Percentiles rank a stretch among this genome's conserved stretches.
Evolutionary conservation across 2,888 invertebrate species (phyloP).

Genomic region (Adineta ricciae): DNA sequence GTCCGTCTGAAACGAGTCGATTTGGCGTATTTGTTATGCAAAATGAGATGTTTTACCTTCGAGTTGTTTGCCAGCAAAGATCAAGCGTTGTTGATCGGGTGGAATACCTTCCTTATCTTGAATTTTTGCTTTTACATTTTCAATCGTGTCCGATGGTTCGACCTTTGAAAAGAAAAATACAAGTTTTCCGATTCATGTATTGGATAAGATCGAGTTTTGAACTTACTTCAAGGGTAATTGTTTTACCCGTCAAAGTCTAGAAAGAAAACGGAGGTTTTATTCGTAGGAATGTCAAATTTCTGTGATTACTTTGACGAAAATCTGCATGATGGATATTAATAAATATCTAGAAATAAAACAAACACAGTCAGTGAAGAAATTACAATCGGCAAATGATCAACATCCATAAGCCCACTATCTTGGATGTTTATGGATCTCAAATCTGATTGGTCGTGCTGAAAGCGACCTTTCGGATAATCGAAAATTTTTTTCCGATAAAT

Average conservation of each 20-base stretch:
- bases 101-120: constrained; percentile 18
- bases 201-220: neutral
- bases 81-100: constrained; percentile 20
- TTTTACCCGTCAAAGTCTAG: constrained; percentile 5
- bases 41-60: neutral
- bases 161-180: neutral
- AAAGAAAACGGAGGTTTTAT: neutral
- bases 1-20: neutral
- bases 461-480: neutral
- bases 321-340: neutral
- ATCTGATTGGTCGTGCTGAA: neutral
- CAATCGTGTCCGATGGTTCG: neutral
- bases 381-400: neutral
- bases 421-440: neutral
- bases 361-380: neutral
- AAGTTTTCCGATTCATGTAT: neutral
- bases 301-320: neutral
- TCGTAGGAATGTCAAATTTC: neutral
- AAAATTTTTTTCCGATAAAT: neutral
- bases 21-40: no score
- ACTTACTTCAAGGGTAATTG: neutral
- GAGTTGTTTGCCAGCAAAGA: constrained; percentile 21
- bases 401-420: neutral
- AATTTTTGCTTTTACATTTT: constrained; percentile 12
- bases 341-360: neutral